Percentiles rank a stretch among this genome's conserved stretches.
These are phyloP conservation scores for Polyommatus icarus DNA, from an alignment of 2,888 invertebrate species.

Conservation along the genomic window DNA sequence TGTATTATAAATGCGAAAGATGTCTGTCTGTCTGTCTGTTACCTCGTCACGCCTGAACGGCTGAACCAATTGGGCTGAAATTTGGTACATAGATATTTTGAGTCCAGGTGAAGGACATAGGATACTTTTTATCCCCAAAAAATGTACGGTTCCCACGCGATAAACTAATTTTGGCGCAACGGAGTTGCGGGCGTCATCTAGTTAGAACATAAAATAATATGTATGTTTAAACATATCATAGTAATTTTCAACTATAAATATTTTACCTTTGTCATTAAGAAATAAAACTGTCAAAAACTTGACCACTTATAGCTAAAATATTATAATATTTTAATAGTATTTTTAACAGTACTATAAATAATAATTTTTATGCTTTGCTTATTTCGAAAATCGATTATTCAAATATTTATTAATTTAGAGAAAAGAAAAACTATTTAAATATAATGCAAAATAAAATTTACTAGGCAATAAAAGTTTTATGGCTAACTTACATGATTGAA, in stretches of 20 bases:
- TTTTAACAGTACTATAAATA: not conserved
- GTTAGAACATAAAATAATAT: not conserved
- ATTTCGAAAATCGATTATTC: slow-evolving; percentile 2
- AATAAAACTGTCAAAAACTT: slow-evolving; percentile 23
- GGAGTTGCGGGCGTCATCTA: no score
- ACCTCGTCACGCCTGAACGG: no score
- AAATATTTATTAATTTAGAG: slow-evolving; percentile 14
- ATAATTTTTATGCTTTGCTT: slow-evolving; percentile 4
- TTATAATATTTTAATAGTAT: not conserved
- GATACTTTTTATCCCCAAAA: no score
- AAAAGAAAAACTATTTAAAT: not conserved
- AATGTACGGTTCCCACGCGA: no score
- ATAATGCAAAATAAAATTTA: slow-evolving; percentile 27
- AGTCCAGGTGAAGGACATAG: no score
- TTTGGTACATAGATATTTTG: no score
- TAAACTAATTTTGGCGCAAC: no score
- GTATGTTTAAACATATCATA: not conserved
- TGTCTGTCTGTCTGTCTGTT: no score
- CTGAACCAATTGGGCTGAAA: no score
- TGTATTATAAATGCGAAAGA: no score
- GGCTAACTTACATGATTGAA: slow-evolving; percentile 12
- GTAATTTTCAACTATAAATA: not conserved
- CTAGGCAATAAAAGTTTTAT: slow-evolving; percentile 22
- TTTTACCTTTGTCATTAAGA: slow-evolving; percentile 7
- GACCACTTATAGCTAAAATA: not conserved